These are phyloP conservation scores for Hemiscyllium ocellatum DNA, from an alignment of 2,113 vertebrate species.

Conservation along the genomic window DNA sequence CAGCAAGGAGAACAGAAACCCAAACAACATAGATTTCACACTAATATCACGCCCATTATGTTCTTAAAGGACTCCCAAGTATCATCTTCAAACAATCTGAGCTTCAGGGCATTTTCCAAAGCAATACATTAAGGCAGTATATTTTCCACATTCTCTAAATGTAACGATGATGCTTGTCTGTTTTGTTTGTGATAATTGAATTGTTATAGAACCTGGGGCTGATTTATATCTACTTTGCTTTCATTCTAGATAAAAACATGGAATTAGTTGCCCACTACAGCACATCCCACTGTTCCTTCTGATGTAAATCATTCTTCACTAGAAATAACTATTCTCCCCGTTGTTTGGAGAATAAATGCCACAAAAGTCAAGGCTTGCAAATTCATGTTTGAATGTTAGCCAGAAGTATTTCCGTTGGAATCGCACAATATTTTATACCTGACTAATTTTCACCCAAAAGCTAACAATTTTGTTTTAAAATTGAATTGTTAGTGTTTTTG, in stretches of 20 bases:
- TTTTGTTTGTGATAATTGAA: background rate
- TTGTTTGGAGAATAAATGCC: background rate
- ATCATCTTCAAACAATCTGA: background rate
- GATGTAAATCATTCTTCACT: background rate
- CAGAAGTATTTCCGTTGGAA: background rate
- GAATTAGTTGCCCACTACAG: background rate
- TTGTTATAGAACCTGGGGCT: background rate
- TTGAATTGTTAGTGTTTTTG: background rate
- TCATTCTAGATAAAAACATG: background rate
- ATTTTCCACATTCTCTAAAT: background rate
- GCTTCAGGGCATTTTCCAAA: background rate
- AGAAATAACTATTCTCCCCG: background rate
- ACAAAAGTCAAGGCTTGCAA: background rate
- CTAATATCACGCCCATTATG: background rate
- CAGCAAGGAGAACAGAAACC: background rate
- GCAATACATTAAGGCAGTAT: background rate
- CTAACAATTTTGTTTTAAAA: background rate
- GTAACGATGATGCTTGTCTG: background rate
- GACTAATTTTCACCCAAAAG: background rate
- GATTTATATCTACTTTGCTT: background rate
- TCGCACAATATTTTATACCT: background rate
- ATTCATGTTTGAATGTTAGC: background rate
- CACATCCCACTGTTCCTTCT: background rate
- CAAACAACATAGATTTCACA: background rate
- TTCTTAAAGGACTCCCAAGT: background rate